Percentiles rank a stretch among this genome's conserved stretches.
phyloP scores from a whole-genome alignment of 2,888 invertebrate genomes.

The Panorpa germanica region DNA sequence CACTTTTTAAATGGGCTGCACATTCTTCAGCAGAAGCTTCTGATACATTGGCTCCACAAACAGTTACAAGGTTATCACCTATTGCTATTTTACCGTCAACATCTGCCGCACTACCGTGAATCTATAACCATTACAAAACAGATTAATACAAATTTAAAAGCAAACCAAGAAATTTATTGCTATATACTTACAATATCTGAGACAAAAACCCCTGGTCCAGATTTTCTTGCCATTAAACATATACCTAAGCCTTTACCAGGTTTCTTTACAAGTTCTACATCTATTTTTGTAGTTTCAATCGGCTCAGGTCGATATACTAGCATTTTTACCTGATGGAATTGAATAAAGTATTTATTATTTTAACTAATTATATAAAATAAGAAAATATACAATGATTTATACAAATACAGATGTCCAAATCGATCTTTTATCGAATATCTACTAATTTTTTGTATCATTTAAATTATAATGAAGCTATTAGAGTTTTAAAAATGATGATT shows the following conservation, averaged over 20 bases:
- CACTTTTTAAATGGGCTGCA: too few species aligned
- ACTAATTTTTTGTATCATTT: constrained; percentile 5
- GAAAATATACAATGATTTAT: constrained; percentile 2
- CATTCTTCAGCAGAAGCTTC: too few species aligned
- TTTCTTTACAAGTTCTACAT: constrained; percentile 73
- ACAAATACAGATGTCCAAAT: too few species aligned
- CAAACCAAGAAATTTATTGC: constrained; percentile 1
- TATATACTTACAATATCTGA: constrained; percentile 65
- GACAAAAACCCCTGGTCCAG: constrained; percentile 70
- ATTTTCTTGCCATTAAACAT: constrained; percentile 61
- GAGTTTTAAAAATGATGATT: constrained; percentile 1
- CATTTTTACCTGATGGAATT: constrained; percentile 48
- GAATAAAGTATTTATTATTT: constrained; percentile 6
- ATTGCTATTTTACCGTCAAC: constrained; percentile 76
- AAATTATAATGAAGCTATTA: background rate
- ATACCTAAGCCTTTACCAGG: constrained; percentile 77
- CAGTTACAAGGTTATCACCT: too few species aligned
- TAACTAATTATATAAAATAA: too few species aligned
- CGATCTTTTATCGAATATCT: too few species aligned
- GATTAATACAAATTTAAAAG: constrained; percentile 5
- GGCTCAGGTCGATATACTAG: constrained; percentile 64
- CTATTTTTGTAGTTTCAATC: constrained; percentile 51
- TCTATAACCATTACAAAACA: constrained; percentile 28
- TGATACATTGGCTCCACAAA: too few species aligned
- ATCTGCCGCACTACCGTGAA: constrained; percentile 74